Percentiles rank a stretch among this genome's conserved stretches.
Conservation (phyloP, 2,888 invertebrate genomes). For the Galerucella pusilla region DNA sequence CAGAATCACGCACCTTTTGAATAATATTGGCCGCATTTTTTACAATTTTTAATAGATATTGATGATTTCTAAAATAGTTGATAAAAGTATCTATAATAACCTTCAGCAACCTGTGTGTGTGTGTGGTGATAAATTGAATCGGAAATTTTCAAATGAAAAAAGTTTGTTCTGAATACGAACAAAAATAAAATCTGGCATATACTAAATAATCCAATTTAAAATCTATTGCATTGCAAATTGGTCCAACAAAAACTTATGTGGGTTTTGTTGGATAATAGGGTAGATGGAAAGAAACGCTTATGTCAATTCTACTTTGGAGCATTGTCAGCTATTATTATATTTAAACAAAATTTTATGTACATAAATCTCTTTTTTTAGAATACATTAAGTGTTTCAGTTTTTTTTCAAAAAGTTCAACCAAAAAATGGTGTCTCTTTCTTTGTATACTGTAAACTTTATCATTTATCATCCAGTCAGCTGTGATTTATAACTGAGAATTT, state of each 20-base stretch:
- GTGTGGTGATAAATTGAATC: not conserved
- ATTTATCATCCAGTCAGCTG: too few relatives aligned
- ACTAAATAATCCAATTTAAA: slow-evolving; percentile 1
- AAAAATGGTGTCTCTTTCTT: too few relatives aligned
- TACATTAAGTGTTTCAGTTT: too few relatives aligned
- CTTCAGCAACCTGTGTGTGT: not conserved
- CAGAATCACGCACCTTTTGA: not conserved
- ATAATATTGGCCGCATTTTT: not conserved
- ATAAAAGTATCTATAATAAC: not conserved
- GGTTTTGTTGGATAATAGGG: not conserved
- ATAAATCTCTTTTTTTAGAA: too few relatives aligned
- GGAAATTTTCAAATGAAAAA: not conserved
- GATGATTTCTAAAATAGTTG: not conserved
- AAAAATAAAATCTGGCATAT: not conserved
- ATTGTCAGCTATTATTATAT: not conserved
- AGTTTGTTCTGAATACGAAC: not conserved
- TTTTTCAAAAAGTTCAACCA: too few relatives aligned
- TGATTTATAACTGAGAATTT: too few relatives aligned
- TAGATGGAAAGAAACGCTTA: not conserved
- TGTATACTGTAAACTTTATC: too few relatives aligned
- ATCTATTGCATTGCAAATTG: not conserved
- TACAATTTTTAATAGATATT: not conserved
- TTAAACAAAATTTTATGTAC: too few relatives aligned
- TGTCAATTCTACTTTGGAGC: not conserved
- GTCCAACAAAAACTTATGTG: not conserved